These are phyloP conservation scores for Ctenopoma kingsleyae DNA, from an alignment of 2,797 vertebrate genomes.

Conservation along the genomic window DNA sequence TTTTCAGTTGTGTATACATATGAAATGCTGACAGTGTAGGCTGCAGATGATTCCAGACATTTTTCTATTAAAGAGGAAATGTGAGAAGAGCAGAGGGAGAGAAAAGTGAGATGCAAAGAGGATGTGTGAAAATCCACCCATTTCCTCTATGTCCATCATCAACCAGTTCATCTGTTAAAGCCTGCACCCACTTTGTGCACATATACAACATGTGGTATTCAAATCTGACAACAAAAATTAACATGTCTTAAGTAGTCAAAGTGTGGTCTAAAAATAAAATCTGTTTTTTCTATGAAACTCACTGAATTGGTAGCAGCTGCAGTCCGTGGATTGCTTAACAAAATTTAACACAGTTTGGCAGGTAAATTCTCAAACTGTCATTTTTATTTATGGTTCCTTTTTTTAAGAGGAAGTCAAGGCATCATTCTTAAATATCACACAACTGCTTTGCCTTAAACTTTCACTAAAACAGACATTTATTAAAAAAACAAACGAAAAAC, in stretches of 20 bases:
- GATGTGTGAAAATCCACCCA: constrained; percentile 57
- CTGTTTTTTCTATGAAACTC: constrained; percentile 1
- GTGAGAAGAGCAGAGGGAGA: constrained; percentile 53
- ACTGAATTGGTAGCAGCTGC: background rate
- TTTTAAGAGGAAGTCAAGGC: background rate
- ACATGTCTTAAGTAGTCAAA: constrained; percentile 12
- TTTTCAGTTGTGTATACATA: too few species aligned
- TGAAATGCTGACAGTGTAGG: too few species aligned
- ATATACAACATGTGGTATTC: constrained; percentile 6
- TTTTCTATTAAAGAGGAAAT: constrained; percentile 17
- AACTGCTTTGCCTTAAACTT: background rate
- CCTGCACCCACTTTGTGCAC: constrained; percentile 13
- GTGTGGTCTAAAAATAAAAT: constrained; percentile 10
- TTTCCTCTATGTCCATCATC: constrained; percentile 65
- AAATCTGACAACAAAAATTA: constrained; percentile 13
- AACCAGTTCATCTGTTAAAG: constrained; percentile 32
- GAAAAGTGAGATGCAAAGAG: constrained; percentile 44
- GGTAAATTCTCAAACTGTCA: background rate
- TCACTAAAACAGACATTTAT: background rate
- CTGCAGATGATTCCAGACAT: too few species aligned
- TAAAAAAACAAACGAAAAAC: background rate
- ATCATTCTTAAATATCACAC: background rate
- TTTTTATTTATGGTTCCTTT: background rate
- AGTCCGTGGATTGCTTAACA: background rate
- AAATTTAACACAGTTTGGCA: too few species aligned